Evolutionary conservation across 1,140 invertebrate genomes (phyloP).

Genomic region (Idris sp.): DNA sequence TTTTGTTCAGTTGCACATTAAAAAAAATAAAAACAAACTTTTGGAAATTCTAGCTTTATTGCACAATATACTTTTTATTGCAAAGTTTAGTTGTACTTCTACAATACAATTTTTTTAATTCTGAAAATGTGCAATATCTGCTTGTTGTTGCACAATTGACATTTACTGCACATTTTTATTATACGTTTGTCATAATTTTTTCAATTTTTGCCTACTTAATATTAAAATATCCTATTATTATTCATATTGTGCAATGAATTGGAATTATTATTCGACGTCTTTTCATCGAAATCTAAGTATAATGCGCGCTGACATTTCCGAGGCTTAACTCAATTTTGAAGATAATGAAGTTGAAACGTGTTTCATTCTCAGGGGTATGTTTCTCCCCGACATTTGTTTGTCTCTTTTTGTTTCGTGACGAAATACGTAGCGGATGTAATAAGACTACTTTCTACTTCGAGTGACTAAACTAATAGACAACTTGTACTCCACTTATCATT

Average conservation of each 20-base stretch:
- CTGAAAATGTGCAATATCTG: background rate
- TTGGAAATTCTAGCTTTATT: no score
- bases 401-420: conserved; percentile 59
- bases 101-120: background rate
- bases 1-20: no score
- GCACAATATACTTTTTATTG: no score
- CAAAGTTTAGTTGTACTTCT: background rate
- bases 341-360: conserved; percentile 58
- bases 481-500: conserved; percentile 61
- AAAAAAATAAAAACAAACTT: no score
- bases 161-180: conserved; percentile 35
- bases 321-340: conserved; percentile 57
- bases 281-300: conserved; percentile 56
- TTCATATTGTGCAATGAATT: no score
- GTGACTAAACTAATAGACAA: conserved; percentile 63
- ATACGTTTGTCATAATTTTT: conserved; percentile 33
- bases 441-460: conserved; percentile 61
- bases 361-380: conserved; percentile 58
- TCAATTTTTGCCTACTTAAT: no score
- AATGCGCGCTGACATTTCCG: conserved; percentile 49
- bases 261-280: conserved; percentile 19
- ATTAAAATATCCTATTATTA: no score
- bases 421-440: conserved; percentile 60
- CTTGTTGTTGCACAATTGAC: background rate
- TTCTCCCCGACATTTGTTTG: conserved; percentile 56